Evolutionary conservation across 2,888 invertebrate species (phyloP).

Genomic region (Cheilosia scutellata): DNA sequence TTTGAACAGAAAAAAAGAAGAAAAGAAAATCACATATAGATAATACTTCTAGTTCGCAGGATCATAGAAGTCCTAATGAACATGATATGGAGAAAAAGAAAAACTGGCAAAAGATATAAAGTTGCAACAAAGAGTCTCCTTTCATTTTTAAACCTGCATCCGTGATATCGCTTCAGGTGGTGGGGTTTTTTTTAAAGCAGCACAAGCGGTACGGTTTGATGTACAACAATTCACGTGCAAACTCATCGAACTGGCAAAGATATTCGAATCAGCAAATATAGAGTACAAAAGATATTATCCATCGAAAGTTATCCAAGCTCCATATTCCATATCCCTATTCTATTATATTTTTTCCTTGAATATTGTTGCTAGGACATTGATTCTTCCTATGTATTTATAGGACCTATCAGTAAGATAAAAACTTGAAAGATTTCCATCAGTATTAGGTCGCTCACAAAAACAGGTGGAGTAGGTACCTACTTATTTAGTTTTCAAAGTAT

Average conservation of each 20-base stretch:
- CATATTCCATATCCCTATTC: too few relatives aligned
- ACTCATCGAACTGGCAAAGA: constrained; percentile 54
- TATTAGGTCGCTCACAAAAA: too few relatives aligned
- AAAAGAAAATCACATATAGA: constrained; percentile 8
- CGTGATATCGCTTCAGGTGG: constrained; percentile 40
- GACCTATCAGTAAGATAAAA: too few relatives aligned
- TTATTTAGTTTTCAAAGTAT: too few relatives aligned
- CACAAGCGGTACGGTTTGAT: constrained; percentile 38
- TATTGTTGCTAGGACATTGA: too few relatives aligned
- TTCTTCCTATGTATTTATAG: too few relatives aligned
- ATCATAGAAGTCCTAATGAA: constrained; percentile 43
- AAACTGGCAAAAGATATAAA: constrained; percentile 28
- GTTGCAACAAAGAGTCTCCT: constrained; percentile 54
- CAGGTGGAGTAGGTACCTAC: too few relatives aligned
- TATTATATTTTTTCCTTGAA: too few relatives aligned
- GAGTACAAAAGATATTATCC: constrained; percentile 15
- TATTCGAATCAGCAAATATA: constrained; percentile 17
- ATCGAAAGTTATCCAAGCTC: not conserved
- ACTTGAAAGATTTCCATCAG: too few relatives aligned
- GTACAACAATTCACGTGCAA: constrained; percentile 27
- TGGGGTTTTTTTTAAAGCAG: constrained; percentile 36
- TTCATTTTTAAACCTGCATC: constrained; percentile 20
- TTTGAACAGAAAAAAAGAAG: constrained; percentile 16
- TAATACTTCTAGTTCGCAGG: constrained; percentile 26
- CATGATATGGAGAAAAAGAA: constrained; percentile 25